Evolutionary conservation across 1,140 invertebrate species (phyloP), one percentile per base, ranked within the genome.

Genomic region (Steinernema feltiae): DNA sequence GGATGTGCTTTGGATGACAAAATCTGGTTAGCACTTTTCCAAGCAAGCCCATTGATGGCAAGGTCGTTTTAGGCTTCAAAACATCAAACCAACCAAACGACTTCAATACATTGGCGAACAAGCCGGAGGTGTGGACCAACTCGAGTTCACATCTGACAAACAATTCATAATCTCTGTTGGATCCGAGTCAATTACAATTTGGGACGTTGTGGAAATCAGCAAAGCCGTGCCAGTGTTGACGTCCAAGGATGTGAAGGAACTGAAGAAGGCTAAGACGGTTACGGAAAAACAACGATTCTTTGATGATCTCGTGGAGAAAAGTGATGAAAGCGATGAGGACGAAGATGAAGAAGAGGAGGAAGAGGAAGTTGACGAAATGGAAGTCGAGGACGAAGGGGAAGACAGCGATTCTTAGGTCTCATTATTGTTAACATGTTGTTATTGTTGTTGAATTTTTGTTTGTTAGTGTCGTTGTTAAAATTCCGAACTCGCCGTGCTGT

Each of bases 71-170:
- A 76, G 74, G 46, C 30, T 76, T 15, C 32, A 76, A 53, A 78
- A 78, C 70, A 74, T 78, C 0, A 72, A 48, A 32, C 77, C 77
- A 1, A 79, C 73, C 27, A 78, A 78, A 48, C 41, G 74, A 24
- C 31, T 78, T 17, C 53, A 63, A 27, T 63, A 63, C 53, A 63
- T 63, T 27, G 53, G 53, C 12, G 53, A 17, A 27, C 53, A 63
- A 21, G 7, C 53, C 24, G 53, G 53, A 17, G 53, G 53, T 7
- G 53, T 63, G 12, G 53, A 63, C 24, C 53, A 63, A 21, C 53
- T 63, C 2, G 7, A n/a, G 15, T 63, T 63, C 53, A 63, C 53
- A 12, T 17, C 7, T 21, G 53, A 63, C 53, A 63, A 63, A 27
- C 7, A 63, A 27, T 63, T n/a, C 24, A n/a, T 63, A 27, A 63